Evolutionary conservation across 2,113 vertebrate genomes (phyloP), one percentile per base, ranked within the genome.

Genomic region (Cygnus buccinator): DNA sequence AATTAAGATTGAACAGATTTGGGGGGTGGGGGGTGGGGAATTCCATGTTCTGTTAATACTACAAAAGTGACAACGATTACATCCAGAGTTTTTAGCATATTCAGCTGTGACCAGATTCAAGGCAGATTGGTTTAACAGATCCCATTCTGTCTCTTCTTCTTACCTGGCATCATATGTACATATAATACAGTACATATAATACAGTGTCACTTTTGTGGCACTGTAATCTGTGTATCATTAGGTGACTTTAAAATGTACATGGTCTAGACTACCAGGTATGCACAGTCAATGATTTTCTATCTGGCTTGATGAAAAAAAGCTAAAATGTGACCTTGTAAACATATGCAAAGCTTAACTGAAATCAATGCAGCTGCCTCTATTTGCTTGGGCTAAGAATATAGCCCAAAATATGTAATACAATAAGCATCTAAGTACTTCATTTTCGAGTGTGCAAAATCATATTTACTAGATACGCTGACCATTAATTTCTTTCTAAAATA

Each of bases 141-240:
- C 10, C 2, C 11, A 22, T 50, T 93, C 77, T 77, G 31, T 33
- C 39, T 63, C 57, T 74, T 90, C 29, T 14, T 21, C 5, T 35
- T 54, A 78, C 35, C 35, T 67, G 29, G 16, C 9, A 65, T 22
- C 1, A 0, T n/a, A 17, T 7, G 6, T 10, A 65, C 1, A 2
- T 22, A 54, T 16, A 77, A 55, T 8, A 39, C 4, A 44, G 7
- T 9, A 65, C 1, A 2, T 21, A 55, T 19, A 74, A 57, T 8
- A 35, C 4, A 48, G 46, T 48, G 46, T 20, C 21, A 79, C 25
- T 16, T 10, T 44, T 72, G 39, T 61, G 50, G 25, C 39, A 54
- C 0, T 26, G 31, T 68, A 35, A 84, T n/a, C 35, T 44, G 11
- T 29, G 9, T 3, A 37, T 20, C 33, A 72, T 11, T 57, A 31